Evolutionary conservation across 92 coral and sea anemone species (phyloP).

Genomic region (Pocillopora grandis): DNA sequence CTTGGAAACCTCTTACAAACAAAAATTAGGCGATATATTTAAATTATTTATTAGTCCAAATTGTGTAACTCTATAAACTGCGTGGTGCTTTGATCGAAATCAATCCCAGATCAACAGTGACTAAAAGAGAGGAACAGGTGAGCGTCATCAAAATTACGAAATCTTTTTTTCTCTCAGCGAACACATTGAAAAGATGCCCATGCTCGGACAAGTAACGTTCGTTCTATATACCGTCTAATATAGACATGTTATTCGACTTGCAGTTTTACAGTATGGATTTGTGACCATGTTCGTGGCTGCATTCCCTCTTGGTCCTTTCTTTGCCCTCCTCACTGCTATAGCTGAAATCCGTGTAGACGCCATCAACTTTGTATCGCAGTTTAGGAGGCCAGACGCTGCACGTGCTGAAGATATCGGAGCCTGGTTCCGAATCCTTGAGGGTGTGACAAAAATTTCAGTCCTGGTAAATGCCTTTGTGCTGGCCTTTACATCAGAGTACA

Average conservation of each 20-base stretch:
- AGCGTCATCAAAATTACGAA: too few species aligned
- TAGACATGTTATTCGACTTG: neutral
- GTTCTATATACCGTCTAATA: neutral
- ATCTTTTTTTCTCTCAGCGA: too few species aligned
- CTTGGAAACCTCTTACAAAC: too few species aligned
- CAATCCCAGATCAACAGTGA: too few species aligned
- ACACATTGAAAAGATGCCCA: too few species aligned
- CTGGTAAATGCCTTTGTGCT: slow-evolving; percentile 83
- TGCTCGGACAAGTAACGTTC: too few species aligned
- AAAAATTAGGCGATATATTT: too few species aligned
- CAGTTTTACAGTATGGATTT: slow-evolving; percentile 94
- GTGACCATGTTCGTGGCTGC: slow-evolving; percentile 98
- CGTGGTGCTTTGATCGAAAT: too few species aligned
- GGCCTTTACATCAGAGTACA: slow-evolving; percentile 89
- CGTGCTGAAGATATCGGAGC: slow-evolving; percentile 95
- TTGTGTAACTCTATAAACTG: too few species aligned
- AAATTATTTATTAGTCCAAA: too few species aligned
- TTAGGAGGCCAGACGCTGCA: slow-evolving; percentile 84
- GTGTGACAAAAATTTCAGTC: slow-evolving; percentile 71
- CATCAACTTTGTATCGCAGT: slow-evolving; percentile 95
- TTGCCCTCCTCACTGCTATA: slow-evolving; percentile 80
- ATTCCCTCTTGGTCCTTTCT: slow-evolving; percentile 93
- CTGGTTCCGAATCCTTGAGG: slow-evolving; percentile 76
- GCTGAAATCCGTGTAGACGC: slow-evolving; percentile 97
- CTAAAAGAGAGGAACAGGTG: too few species aligned